Conservation (phyloP, 2,797 vertebrate genomes). For the Salmo trutta region DNA sequence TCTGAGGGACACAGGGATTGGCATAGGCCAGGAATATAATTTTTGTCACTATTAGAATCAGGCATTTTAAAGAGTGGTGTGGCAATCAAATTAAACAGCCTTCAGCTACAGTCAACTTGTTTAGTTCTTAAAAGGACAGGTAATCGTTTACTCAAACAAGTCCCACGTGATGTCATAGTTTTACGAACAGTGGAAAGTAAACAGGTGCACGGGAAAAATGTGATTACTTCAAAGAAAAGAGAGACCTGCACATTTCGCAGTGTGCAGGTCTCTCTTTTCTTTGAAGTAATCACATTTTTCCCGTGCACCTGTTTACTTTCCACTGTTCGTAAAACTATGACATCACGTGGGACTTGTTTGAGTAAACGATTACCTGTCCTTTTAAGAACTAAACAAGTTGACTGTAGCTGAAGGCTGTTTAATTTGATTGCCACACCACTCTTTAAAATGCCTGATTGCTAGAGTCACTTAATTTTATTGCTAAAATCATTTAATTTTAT, state of each 20-base stretch:
- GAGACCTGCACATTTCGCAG: constrained; percentile 92
- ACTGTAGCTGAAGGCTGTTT: neutral
- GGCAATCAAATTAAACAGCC: neutral
- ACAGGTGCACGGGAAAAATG: neutral
- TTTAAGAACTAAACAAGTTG: neutral
- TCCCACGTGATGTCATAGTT: neutral
- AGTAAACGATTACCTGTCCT: neutral
- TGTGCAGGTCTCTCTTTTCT: constrained; percentile 81
- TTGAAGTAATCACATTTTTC: too few relatives aligned
- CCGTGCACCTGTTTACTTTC: neutral
- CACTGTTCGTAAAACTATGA: neutral
- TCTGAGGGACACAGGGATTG: constrained; percentile 68
- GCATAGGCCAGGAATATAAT: constrained; percentile 8
- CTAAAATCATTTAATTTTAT: constrained; percentile 68
- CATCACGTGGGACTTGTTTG: neutral
- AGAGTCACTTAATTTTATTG: too few relatives aligned
- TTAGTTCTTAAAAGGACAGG: neutral
- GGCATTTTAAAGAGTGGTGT: neutral
- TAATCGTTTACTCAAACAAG: neutral
- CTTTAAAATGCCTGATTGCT: neutral
- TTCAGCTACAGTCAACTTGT: neutral
- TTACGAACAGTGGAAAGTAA: too few relatives aligned
- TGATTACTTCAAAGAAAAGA: too few relatives aligned
- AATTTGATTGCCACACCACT: neutral
- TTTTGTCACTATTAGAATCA: neutral